phyloP scores from a whole-genome alignment of 2,888 invertebrate genomes.

The Oscheius onirici region DNA sequence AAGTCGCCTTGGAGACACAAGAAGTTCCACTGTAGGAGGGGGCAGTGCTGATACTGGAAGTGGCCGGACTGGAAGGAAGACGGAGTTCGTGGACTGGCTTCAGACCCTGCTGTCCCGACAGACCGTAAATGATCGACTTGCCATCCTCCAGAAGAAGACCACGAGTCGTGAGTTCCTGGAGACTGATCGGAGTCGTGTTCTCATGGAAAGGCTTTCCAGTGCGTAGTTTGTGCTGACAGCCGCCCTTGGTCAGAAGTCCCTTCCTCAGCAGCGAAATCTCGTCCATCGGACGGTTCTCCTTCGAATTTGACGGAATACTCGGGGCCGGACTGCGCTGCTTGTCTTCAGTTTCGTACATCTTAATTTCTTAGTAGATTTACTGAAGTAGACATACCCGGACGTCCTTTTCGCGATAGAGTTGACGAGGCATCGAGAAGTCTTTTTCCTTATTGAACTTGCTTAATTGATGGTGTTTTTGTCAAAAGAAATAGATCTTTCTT shows the following conservation, averaged over 20 bases:
- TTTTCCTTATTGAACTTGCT: neutral
- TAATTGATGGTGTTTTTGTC: no score
- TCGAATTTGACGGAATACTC: neutral
- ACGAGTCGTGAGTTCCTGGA: slow-evolving; percentile 18
- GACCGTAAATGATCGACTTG: slow-evolving; percentile 7
- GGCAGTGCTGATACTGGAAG: no score
- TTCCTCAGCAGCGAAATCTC: slow-evolving; percentile 7
- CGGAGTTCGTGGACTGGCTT: neutral
- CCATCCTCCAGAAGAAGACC: slow-evolving; percentile 5
- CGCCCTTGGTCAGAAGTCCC: neutral
- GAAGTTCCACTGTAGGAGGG: no score
- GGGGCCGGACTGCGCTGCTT: neutral
- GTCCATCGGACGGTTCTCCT: slow-evolving; percentile 10
- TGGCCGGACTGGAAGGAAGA: no score
- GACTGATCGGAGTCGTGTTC: neutral
- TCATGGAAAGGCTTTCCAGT: neutral
- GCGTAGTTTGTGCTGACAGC: neutral
- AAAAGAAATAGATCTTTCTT: neutral
- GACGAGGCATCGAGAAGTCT: no score
- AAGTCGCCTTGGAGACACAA: neutral
- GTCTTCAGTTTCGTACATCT: neutral
- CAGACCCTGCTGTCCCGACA: neutral
- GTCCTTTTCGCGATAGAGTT: no score
- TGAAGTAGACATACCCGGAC: no score
- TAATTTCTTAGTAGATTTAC: neutral